Conservation (phyloP, 2,888 invertebrate species). For the Nymphalis c-album region DNA sequence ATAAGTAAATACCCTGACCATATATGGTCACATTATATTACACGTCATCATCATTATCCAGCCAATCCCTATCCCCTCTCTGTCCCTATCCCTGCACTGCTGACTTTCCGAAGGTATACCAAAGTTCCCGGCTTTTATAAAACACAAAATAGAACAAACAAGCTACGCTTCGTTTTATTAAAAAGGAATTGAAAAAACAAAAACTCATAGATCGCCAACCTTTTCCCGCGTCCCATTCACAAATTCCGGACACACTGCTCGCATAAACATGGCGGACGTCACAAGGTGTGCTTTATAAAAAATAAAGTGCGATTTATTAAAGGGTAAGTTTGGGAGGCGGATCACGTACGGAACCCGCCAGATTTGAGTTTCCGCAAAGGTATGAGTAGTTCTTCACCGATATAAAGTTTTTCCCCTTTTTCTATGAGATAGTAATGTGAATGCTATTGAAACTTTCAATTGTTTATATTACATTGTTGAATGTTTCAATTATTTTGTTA, state of each 20-base stretch:
- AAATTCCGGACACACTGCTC: slow-evolving; percentile 64
- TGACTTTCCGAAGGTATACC: too few species aligned
- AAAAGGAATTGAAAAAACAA: slow-evolving; percentile 9
- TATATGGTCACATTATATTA: too few species aligned
- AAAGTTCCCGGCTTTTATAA: too few species aligned
- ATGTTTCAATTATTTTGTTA: too few species aligned
- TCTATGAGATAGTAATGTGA: slow-evolving; percentile 68
- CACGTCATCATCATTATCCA: too few species aligned
- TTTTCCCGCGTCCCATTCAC: slow-evolving; percentile 47
- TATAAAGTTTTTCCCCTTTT: slow-evolving; percentile 66
- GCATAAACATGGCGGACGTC: slow-evolving; percentile 70
- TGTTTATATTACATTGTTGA: background rate
- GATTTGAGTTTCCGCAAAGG: slow-evolving; percentile 66
- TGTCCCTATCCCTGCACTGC: too few species aligned
- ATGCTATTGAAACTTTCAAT: slow-evolving; percentile 48
- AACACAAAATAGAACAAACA: background rate
- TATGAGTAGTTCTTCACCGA: slow-evolving; percentile 48
- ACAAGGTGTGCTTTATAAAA: slow-evolving; percentile 73
- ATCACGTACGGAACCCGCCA: slow-evolving; percentile 68
- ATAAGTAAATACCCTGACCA: too few species aligned
- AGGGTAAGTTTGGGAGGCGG: slow-evolving; percentile 56
- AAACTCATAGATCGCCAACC: slow-evolving; percentile 42
- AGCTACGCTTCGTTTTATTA: background rate
- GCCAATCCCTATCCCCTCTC: too few species aligned
- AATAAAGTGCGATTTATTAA: slow-evolving; percentile 78